phyloP scores from a whole-genome alignment of 2,797 vertebrate species.

The Takifugu ocellatus region DNA sequence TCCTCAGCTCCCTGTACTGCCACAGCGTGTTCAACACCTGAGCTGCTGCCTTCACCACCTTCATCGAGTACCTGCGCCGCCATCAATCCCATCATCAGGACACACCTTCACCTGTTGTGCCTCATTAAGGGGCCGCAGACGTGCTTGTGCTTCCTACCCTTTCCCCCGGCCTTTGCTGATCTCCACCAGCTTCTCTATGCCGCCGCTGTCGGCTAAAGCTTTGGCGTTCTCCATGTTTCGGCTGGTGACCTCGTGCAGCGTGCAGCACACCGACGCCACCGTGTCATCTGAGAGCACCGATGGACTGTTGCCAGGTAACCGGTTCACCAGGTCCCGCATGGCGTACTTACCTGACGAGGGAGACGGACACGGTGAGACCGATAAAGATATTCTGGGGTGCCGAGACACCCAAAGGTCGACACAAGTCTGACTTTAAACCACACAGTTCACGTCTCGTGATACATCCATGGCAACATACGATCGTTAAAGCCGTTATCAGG shows the following conservation, averaged over 20 bases:
- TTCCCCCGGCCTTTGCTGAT: constrained; percentile 96
- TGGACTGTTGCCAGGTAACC: constrained; percentile 83
- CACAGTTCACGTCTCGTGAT: background rate
- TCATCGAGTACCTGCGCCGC: constrained; percentile 85
- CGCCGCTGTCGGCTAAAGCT: constrained; percentile 89
- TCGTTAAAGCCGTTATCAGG: too few relatives aligned
- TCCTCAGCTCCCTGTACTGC: constrained; percentile 96
- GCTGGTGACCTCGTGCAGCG: constrained; percentile 95
- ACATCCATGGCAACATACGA: constrained; percentile 1
- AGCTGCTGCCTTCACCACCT: constrained; percentile 95
- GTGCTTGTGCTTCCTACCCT: constrained; percentile 67
- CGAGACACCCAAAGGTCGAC: background rate
- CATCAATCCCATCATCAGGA: too few relatives aligned
- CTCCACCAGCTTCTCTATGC: constrained; percentile 95
- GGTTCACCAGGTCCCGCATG: constrained; percentile 94
- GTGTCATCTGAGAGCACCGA: constrained; percentile 89
- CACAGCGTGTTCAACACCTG: constrained; percentile 96
- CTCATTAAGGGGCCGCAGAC: background rate
- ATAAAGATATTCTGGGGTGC: too few relatives aligned
- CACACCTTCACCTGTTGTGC: too few relatives aligned
- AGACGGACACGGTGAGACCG: background rate
- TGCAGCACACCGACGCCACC: constrained; percentile 92
- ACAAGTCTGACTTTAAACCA: background rate
- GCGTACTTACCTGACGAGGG: constrained; percentile 88
- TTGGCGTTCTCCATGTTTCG: constrained; percentile 99